Base-by-base conservation (phyloP, 1,140 invertebrate species). In the Meloidogyne floridensis region DNA sequence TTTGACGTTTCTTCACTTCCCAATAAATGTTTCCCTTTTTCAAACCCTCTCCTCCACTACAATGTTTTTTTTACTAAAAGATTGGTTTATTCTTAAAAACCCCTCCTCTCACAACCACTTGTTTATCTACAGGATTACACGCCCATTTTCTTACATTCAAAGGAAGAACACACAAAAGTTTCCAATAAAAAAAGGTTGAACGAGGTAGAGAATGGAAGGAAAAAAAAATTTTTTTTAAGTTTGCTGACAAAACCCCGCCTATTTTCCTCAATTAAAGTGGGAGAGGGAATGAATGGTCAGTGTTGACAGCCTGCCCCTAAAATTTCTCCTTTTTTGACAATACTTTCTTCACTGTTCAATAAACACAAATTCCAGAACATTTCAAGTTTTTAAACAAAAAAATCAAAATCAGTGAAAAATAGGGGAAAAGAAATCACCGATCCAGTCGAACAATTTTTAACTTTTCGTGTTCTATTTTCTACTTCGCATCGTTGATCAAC, bases 401-500 rank as follows among this genome's bases (percentile, higher is more conserved):
- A 65, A 65, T 65, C 59, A 65, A 65, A 65, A 65, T 65, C 59
- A 65, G 72, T 51, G 4, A 47, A 74, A 32, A 54, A 73, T 6
- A 74, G 72, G n/a, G 15, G 32, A 32, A 73, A 53, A n/a, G n/a
- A 47, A 54, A 74, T 69, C 77, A 78, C 32, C 15, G 77, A 71
- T 79, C 77, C 77, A 72, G 47, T 18, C 77, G 77, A 79, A 79
- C 65, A 72, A 72, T 79, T 71, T 47, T 47, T 47, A 47, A 47
- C 47, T 47, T 4, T 47, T 47, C 47, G 4, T 47, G 47, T 8
- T n/a, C 59, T n/a, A 65, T 65, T 65, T 65, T 65, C n/a, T 65
- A 65, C n/a, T 65, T 65, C 77, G 77, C 59, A 71, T 72, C 65
- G 72, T 72, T 72, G 77, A 79, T 79, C 77, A 79, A 79, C 56